These are phyloP conservation scores for Larimichthys polyactis DNA, from an alignment of 2,113 vertebrate species.

Conservation along the genomic window DNA sequence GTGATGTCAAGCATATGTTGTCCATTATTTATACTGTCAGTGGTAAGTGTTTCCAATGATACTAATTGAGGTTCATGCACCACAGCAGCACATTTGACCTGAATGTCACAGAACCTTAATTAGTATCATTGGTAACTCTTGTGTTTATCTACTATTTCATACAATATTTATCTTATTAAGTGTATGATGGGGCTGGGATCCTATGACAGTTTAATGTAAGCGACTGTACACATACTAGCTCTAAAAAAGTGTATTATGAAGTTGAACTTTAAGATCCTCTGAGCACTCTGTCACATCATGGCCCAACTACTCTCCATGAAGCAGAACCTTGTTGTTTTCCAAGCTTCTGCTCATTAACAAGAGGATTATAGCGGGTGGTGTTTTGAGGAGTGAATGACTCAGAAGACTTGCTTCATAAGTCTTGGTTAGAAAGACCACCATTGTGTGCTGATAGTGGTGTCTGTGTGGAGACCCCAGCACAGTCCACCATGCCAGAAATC, in stretches of 20 bases:
- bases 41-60: too few species aligned
- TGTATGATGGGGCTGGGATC: too few species aligned
- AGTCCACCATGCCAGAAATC: conserved; percentile 14
- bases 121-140: too few species aligned
- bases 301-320: not conserved
- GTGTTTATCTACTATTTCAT: too few species aligned
- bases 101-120: too few species aligned
- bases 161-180: too few species aligned
- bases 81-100: too few species aligned
- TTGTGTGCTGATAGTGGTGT: conserved; percentile 36
- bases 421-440: conserved; percentile 32
- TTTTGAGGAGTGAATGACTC: conserved; percentile 49
- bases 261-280: not conserved
- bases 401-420: conserved; percentile 26
- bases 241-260: not conserved
- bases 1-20: too few species aligned
- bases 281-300: not conserved
- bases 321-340: conserved; percentile 13
- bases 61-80: too few species aligned
- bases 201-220: not conserved
- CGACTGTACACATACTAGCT: not conserved
- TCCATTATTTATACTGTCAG: too few species aligned
- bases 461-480: conserved; percentile 13
- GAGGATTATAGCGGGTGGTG: conserved; percentile 37
- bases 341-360: conserved; percentile 41